These are phyloP conservation scores for Carcharodon carcharias DNA, from an alignment of 2,797 vertebrate genomes.

Conservation along the genomic window DNA sequence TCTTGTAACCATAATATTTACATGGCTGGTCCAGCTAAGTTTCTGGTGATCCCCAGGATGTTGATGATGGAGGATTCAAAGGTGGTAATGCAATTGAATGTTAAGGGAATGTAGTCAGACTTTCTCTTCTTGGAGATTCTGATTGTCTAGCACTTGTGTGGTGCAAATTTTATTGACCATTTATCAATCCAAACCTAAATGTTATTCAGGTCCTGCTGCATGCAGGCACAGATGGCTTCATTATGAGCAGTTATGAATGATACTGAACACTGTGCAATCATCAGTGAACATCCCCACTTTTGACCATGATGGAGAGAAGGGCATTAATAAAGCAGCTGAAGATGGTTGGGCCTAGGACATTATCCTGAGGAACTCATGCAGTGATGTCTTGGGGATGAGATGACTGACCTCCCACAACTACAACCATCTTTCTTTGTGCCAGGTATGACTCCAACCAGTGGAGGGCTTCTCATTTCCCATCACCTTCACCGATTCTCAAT, in stretches of 20 bases:
- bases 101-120: no score
- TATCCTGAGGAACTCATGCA: not conserved
- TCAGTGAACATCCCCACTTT: not conserved
- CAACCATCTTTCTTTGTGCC: not conserved
- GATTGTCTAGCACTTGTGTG: no score
- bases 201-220: no score
- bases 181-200: no score
- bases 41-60: no score
- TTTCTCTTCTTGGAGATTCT: no score
- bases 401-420: not conserved
- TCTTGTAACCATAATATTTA: no score
- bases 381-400: not conserved
- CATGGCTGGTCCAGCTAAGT: no score
- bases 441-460: not conserved
- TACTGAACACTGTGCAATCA: not conserved
- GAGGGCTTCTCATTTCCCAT: not conserved
- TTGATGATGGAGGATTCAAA: no score
- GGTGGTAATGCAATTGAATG: no score
- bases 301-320: not conserved
- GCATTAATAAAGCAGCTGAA: not conserved
- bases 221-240: no score
- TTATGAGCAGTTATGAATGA: not conserved
- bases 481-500: not conserved
- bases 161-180: no score
- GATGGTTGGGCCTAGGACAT: not conserved